Evolutionary conservation across 35 echinoderm and acorn worm genomes (phyloP).

Genomic region (Ptychodera flava): DNA sequence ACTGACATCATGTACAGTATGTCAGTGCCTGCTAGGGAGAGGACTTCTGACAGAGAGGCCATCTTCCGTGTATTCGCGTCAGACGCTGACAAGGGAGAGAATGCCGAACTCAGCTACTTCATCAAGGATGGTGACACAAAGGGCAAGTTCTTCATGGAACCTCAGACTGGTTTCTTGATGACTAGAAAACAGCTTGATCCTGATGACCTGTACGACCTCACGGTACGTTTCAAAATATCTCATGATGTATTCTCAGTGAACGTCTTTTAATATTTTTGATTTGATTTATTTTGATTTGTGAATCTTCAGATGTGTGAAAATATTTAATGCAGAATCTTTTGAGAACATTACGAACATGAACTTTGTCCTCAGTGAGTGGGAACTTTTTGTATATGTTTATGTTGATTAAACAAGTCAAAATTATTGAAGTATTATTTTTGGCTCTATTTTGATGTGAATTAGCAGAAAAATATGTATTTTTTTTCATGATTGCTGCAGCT

Average conservation of each 20-base stretch:
- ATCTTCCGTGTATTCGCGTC: slow-evolving; percentile 45
- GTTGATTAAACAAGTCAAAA: too few relatives aligned
- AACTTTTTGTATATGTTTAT: too few relatives aligned
- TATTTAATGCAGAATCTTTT: too few relatives aligned
- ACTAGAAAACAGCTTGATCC: slow-evolving; percentile 28
- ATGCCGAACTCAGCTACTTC: slow-evolving; percentile 75
- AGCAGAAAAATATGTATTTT: neutral
- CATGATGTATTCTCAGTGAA: too few relatives aligned
- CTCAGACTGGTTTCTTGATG: slow-evolving; percentile 67
- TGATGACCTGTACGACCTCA: neutral
- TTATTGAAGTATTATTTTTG: too few relatives aligned
- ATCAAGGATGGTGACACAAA: slow-evolving; percentile 51
- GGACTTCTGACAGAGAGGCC: slow-evolving; percentile 19
- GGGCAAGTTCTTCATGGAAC: slow-evolving; percentile 55
- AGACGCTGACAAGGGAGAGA: slow-evolving; percentile 74
- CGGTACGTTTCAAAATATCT: too few relatives aligned
- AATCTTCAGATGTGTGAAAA: too few relatives aligned
- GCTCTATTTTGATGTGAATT: neutral
- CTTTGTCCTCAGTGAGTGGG: too few relatives aligned
- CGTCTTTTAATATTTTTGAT: too few relatives aligned
- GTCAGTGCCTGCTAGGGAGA: slow-evolving; percentile 23
- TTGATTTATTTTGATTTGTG: too few relatives aligned
- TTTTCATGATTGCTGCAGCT: slow-evolving; percentile 49
- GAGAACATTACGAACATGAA: too few relatives aligned
- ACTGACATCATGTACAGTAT: slow-evolving; percentile 18